Evolutionary conservation across 2,113 vertebrate genomes (phyloP).

Genomic region (Perognathus longimembris): DNA sequence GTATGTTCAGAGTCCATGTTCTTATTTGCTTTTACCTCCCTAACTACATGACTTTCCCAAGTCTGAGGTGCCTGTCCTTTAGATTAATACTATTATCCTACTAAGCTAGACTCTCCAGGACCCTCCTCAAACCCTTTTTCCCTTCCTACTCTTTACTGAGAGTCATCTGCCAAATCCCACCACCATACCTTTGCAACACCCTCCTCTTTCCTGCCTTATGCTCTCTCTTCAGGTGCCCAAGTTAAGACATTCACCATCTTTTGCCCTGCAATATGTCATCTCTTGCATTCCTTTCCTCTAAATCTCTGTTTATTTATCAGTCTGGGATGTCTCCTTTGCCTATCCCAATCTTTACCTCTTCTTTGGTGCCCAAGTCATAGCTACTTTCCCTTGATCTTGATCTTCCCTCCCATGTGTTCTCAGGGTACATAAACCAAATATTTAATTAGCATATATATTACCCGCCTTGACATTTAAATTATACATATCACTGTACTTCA

Average conservation of each 20-base stretch:
- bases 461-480: background rate
- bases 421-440: background rate
- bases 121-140: background rate
- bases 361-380: background rate
- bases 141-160: background rate
- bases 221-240: background rate
- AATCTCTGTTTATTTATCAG: background rate
- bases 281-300: background rate
- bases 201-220: background rate
- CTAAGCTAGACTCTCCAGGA: background rate
- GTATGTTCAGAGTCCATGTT: background rate
- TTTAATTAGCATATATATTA: rapidly evolving
- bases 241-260: background rate
- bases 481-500: background rate
- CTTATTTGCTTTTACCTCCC: background rate
- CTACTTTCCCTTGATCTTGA: background rate
- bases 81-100: background rate
- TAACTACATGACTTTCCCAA: background rate
- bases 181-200: background rate
- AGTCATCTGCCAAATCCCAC: background rate
- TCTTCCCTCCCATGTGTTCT: background rate
- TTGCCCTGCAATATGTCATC: too few relatives aligned
- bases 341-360: background rate
- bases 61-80: background rate
- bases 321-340: background rate